Conservation (phyloP, 2,888 invertebrate species). For the Lumbricus terrestris region DNA sequence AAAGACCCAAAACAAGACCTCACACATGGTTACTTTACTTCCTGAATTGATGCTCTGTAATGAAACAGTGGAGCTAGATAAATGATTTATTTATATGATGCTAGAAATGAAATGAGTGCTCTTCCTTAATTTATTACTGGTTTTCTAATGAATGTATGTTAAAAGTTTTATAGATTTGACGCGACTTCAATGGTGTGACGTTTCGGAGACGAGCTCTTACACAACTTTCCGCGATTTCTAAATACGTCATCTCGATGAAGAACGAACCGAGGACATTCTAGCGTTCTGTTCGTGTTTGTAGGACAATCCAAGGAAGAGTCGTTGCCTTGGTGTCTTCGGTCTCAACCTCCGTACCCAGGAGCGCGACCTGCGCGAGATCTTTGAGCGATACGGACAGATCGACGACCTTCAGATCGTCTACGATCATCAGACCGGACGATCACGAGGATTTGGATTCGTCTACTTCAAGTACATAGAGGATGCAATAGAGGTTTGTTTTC, state of each 20-base stretch:
- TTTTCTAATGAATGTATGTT: background rate
- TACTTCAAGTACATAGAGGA: slow-evolving; percentile 85
- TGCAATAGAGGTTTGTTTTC: slow-evolving; percentile 70
- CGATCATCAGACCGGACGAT: slow-evolving; percentile 82
- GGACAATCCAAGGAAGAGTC: slow-evolving; percentile 82
- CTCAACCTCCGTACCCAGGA: slow-evolving; percentile 89
- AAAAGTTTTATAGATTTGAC: background rate
- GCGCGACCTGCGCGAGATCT: slow-evolving; percentile 85
- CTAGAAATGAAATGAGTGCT: background rate
- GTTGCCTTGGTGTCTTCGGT: slow-evolving; percentile 92
- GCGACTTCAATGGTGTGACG: background rate
- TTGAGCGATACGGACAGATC: slow-evolving; percentile 86
- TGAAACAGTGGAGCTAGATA: background rate
- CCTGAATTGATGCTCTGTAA: background rate
- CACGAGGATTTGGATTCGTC: slow-evolving; percentile 94
- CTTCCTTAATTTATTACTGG: background rate
- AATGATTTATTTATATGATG: background rate
- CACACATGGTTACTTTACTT: background rate
- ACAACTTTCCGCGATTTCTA: background rate
- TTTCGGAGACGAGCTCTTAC: too few relatives aligned
- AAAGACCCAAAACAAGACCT: background rate
- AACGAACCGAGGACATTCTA: background rate
- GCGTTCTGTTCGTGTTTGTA: slow-evolving; percentile 49
- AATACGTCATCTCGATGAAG: background rate
- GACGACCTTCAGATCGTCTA: slow-evolving; percentile 89